Base-by-base conservation (phyloP, 1,140 invertebrate species). In the Macrosteles quadrilineatus region DNA sequence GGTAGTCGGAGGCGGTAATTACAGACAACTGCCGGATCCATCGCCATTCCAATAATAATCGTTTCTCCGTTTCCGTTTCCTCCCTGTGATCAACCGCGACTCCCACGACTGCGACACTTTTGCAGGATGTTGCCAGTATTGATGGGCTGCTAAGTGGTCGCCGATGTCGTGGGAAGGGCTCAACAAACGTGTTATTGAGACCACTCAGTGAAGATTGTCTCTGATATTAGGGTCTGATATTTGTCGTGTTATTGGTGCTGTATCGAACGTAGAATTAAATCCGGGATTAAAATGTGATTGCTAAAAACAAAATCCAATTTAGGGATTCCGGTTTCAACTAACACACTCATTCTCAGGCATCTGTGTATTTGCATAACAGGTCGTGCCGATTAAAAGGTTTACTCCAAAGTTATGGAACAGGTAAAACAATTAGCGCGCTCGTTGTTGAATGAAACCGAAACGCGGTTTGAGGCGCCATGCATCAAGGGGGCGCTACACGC, bases 51-150 rank as follows among this genome's bases (percentile, higher is more conserved):
- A 9, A 59, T 59, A 59, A 59, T 59, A 14, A 59, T 59, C 27
- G 55, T 59, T 25, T 27, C 27, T 30, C 21, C 55, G 27, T 59
- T 59, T 59, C 55, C 55, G 55, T 30, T 59, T 59, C 55, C 55
- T 29, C n/a, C n/a, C 47, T 50, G 55, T 59, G 55, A 59, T 59
- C 21, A 27, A 59, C 55, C 55, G 55, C 14, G 21, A 27, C 47
- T 50, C 47, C 47, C 47, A 50, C 47, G 47, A 9, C 21, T n/a
- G 47, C 47, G 47, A 50, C 47, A 50, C 47, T 19, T 36, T 19
- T 36, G 4, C 55, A 59, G 55, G 55, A 59, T 59, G n/a, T 59
- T 59, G 55, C 55, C 21, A 21, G 21, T 53, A 11, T 14, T 6
- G 47, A 17, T 17, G 9, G 36, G 36, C 36, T 11, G 9, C 36